Base-by-base conservation (phyloP, 2,797 vertebrate genomes). In the Salmo trutta region DNA sequence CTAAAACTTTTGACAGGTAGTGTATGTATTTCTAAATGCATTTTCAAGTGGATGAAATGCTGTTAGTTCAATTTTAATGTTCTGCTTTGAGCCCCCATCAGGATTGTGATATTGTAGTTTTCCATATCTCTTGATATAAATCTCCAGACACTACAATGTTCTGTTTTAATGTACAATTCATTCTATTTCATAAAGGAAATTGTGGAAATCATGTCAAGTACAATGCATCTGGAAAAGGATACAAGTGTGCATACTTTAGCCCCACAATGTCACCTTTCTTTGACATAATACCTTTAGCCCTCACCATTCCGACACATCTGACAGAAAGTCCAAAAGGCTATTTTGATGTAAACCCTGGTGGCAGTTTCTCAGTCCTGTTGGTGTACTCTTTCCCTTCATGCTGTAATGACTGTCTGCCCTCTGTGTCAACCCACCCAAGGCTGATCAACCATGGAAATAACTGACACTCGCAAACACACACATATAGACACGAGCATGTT, bases 391-490 rank as follows among this genome's bases (percentile, higher is more conserved):
- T 29, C 15, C 19, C 21, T 5, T 12, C n/a, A 14, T 65, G 12
- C 62, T 65, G 21, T 21, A 24, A 12, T 21, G 56, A 16, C 66
- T 68, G 59, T 64, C 31, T 68, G 66, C 29, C 29, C 66, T 19
- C 51, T 21, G 29, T 52, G 71, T 75, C 24, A 15, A 52, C 41
- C 16, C n/a, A 21, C 67, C 76, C 73, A 33, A 73, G 4, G 21
- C 24, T 29, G 68, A 76, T 19, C 59, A 59, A 53, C 66, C 75
- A 76, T 24, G 16, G 56, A 75, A 27, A 66, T 65, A 75, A 59
- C 68, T 62, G 71, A 51, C 65, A 47, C 41, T 47, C 10, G 41
- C 41, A 47, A 47, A 47, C 41, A 47, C 41, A 47, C 41, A 47
- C 41, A 47, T 47, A 47, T 47, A 47, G 41, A 47, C 41, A 47